Conservation (phyloP, 2,888 invertebrate genomes). For the Scaptomyza flava region DNA sequence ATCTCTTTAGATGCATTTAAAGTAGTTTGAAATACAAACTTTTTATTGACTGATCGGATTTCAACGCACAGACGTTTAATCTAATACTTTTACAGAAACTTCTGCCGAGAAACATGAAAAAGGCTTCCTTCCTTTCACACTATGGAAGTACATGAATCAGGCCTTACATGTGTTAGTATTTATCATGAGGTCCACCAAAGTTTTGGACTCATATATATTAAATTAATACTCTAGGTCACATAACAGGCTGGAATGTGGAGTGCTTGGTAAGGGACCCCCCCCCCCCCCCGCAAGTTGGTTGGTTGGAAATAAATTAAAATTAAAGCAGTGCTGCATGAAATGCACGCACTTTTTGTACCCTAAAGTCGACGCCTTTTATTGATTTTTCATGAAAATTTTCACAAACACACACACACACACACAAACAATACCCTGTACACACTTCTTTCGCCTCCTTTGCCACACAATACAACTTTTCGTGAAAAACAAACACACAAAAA, state of each 20-base stretch:
- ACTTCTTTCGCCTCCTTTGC: not conserved
- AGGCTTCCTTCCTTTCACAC: too few relatives aligned
- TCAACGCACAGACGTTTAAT: too few relatives aligned
- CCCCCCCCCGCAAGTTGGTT: not conserved
- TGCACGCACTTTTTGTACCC: conserved; percentile 49
- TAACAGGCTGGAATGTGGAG: not conserved
- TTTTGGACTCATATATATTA: too few relatives aligned
- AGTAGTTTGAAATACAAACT: too few relatives aligned
- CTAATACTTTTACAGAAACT: too few relatives aligned
- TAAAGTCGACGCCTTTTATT: conserved; percentile 55
- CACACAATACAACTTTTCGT: conserved; percentile 52
- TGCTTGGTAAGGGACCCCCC: too few relatives aligned
- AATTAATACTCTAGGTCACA: not conserved
- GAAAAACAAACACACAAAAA: conserved; percentile 65
- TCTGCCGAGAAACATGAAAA: too few relatives aligned
- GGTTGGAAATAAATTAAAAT: conserved; percentile 56
- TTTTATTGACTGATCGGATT: too few relatives aligned
- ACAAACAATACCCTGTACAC: not conserved
- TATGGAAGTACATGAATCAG: not conserved
- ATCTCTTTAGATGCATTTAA: too few relatives aligned
- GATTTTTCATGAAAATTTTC: conserved; percentile 51
- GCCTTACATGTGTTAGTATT: not conserved
- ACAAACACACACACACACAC: not conserved
- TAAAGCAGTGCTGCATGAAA: conserved; percentile 39
- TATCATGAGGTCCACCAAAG: too few relatives aligned